Conservation (phyloP, 2,113 vertebrate genomes). For the Diadophis punctatus region DNA sequence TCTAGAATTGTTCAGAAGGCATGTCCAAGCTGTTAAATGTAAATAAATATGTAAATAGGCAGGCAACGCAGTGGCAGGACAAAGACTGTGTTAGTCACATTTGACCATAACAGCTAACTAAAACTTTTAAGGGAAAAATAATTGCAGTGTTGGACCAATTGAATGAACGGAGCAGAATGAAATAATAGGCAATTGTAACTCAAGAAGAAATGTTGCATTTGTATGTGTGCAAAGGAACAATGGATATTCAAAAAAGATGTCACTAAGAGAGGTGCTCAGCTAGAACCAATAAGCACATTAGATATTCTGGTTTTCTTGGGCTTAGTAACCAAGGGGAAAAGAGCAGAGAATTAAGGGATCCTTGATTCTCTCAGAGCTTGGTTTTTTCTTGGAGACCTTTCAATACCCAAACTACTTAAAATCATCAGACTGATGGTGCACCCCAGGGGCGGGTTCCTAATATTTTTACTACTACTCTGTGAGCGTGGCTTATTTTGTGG, state of each 20-base stretch:
- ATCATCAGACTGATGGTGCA: neutral
- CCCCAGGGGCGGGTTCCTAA: too few species aligned
- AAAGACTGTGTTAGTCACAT: neutral
- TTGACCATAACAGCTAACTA: too few species aligned
- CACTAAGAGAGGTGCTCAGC: neutral
- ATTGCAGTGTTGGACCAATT: neutral
- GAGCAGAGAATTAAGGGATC: neutral
- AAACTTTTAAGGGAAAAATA: neutral
- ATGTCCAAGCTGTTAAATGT: neutral
- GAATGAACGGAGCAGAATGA: neutral
- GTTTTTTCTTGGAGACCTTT: neutral
- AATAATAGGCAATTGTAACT: neutral
- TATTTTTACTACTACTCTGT: too few species aligned
- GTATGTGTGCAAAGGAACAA: neutral
- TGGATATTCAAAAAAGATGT: neutral
- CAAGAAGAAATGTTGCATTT: neutral
- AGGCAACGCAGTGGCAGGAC: neutral
- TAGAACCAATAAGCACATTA: neutral
- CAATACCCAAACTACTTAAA: neutral
- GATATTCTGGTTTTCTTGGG: neutral
- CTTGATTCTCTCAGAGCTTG: neutral
- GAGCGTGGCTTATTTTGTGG: too few species aligned
- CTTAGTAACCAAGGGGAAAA: neutral
- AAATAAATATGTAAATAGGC: neutral
- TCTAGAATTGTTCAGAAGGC: too few species aligned